These are phyloP conservation scores for Lepilemur septentrionalis DNA, from an alignment of 2,797 vertebrate genomes.

Conservation along the genomic window DNA sequence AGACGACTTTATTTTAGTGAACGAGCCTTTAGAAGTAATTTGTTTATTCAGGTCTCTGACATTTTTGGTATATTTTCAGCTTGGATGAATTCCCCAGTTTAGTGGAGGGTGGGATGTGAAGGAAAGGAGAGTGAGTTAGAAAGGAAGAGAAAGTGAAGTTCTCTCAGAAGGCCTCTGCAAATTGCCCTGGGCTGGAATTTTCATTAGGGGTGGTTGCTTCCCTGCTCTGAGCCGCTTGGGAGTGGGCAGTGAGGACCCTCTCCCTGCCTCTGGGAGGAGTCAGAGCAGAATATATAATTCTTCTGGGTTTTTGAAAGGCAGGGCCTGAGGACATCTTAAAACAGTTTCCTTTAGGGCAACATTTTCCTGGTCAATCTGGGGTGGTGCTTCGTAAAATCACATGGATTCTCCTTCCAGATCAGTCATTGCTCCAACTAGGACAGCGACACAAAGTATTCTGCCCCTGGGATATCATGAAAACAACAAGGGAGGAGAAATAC, in stretches of 20 bases:
- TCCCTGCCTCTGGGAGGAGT: neutral
- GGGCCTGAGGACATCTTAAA: neutral
- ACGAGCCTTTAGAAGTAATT: neutral
- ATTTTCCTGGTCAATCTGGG: neutral
- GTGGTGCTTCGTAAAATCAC: neutral
- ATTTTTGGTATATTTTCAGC: neutral
- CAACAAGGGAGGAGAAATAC: neutral
- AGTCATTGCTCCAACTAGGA: neutral
- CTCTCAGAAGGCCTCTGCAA: neutral
- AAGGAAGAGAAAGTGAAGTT: neutral
- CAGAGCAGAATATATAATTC: neutral
- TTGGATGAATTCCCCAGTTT: neutral
- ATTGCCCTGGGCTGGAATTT: neutral
- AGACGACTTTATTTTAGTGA: conserved; percentile 24
- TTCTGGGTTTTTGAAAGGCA: neutral
- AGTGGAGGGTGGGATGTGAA: neutral
- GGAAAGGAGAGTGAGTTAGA: neutral
- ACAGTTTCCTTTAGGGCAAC: neutral
- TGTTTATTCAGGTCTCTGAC: neutral
- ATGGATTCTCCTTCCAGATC: neutral
- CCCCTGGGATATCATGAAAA: neutral
- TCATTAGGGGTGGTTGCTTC: neutral
- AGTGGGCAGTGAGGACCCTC: neutral
- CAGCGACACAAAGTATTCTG: neutral
- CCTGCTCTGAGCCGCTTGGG: neutral